Base-by-base conservation (phyloP, 2,113 vertebrate species). In the Pardalotus punctatus region DNA sequence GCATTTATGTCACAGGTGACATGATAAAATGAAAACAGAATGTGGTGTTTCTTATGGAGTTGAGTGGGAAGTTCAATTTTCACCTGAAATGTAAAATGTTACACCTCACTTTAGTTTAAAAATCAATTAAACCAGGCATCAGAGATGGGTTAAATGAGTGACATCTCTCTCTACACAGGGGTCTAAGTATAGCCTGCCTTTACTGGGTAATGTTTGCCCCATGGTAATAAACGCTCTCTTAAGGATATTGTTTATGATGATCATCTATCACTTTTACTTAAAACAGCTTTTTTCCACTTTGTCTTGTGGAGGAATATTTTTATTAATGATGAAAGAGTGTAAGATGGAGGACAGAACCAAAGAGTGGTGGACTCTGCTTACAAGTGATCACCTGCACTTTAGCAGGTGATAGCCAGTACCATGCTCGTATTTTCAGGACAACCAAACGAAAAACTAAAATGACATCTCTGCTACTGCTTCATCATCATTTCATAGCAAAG, bases 1-100 rank as follows among this genome's bases (percentile, higher is more conserved):
- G 99, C 99, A 89, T 99, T 99, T 97, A 99, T 99, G 97, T 99
- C 99, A 97, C 99, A 99, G 69, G 99, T 99, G 96, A 99, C 98
- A 54, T 99, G 99, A 97, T 99, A 99, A 97, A 99, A 99, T 94
- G 99, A 99, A 98, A 99, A 99, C 79, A 99, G 98, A 94, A 99
- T 98, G 95, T 99, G 99, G 97, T 99, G 99, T 97, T 99, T 99
- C 97, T 99, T 99, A 82, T 99, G 99, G 77, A 99, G 98, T 71
- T 99, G 99, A 81, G 99, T 99, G 65, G 99, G 99, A 66, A 99
- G 98, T 97, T 99, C 99, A 90, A 99, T 98, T 98, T 99, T 99
- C 95, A 99, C 99, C 99, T 99, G 98, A 92, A 97, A 97, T 54
- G 88, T 96, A 97, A 98, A 98, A 97, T 61, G 96, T 76, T 79